Conservation (phyloP, 2,888 invertebrate genomes). For the Orchestes rusci region DNA sequence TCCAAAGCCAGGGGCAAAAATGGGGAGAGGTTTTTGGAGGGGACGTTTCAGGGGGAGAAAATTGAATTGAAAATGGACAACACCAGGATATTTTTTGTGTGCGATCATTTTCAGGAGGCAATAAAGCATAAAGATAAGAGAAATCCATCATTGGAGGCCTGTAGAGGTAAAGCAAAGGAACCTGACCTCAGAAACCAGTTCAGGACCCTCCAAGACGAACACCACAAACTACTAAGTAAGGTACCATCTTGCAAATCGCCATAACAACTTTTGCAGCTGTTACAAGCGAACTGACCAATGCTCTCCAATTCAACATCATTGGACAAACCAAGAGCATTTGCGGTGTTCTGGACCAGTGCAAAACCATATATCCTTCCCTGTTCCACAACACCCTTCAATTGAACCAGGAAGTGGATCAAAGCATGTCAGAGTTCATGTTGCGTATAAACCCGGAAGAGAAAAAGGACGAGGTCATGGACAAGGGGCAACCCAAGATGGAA, state of each 20-base stretch:
- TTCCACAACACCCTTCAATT: conserved; percentile 9
- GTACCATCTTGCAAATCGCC: background rate
- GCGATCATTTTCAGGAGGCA: conserved; percentile 15
- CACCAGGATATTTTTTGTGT: conserved; percentile 18
- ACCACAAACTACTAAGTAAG: conserved; percentile 27
- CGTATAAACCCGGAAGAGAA: conserved; percentile 9
- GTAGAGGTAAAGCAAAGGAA: conserved; percentile 7
- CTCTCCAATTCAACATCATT: conserved; percentile 26
- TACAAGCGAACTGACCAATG: conserved; percentile 27
- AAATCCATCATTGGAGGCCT: background rate
- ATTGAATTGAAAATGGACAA: conserved; percentile 14
- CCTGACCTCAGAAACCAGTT: conserved; percentile 26
- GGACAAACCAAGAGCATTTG: conserved; percentile 27
- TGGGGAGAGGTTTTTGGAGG: conserved; percentile 12
- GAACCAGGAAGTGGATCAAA: too few species aligned
- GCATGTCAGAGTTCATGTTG: background rate
- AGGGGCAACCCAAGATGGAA: too few species aligned
- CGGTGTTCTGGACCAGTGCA: conserved; percentile 27
- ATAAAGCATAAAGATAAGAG: too few species aligned
- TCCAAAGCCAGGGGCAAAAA: background rate
- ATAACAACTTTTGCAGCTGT: conserved; percentile 20
- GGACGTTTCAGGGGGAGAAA: conserved; percentile 13
- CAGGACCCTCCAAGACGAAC: conserved; percentile 25
- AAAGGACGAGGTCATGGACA: background rate
- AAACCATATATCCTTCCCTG: conserved; percentile 25